Evolutionary conservation across 2,113 vertebrate species (phyloP).

Genomic region (Scolopax mira): DNA sequence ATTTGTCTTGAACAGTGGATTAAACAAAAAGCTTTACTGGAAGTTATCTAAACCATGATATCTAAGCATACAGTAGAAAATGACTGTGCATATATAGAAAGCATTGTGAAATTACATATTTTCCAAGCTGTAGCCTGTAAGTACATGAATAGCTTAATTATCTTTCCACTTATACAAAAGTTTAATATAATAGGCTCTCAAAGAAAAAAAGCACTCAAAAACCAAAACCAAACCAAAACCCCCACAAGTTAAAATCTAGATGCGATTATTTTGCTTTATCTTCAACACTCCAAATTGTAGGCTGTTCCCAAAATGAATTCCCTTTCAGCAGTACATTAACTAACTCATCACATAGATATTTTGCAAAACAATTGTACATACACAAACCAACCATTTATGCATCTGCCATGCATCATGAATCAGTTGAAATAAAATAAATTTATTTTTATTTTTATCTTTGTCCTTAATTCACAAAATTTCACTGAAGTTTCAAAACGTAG

Average conservation of each 20-base stretch:
- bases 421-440: not conserved
- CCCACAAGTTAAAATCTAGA: slow-evolving; percentile 4
- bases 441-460: not conserved
- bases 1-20: not conserved
- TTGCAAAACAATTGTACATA: not conserved
- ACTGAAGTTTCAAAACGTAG: not conserved
- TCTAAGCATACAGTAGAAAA: not conserved
- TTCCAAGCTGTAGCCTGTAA: not conserved
- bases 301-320: not conserved
- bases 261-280: slow-evolving; percentile 30
- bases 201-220: not conserved
- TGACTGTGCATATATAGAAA: not conserved
- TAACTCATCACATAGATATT: not conserved
- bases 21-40: not conserved
- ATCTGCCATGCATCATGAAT: not conserved
- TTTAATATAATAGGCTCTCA: not conserved
- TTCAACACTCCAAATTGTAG: not conserved
- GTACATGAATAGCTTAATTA: slow-evolving; percentile 18
- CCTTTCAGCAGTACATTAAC: not conserved
- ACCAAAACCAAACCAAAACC: too few relatives aligned
- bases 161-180: not conserved
- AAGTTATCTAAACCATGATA: not conserved
- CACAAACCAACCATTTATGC: not conserved
- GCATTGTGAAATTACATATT: not conserved
- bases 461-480: slow-evolving; percentile 26